phyloP scores from a whole-genome alignment of 1,140 invertebrate species.

The Orius laevigatus region DNA sequence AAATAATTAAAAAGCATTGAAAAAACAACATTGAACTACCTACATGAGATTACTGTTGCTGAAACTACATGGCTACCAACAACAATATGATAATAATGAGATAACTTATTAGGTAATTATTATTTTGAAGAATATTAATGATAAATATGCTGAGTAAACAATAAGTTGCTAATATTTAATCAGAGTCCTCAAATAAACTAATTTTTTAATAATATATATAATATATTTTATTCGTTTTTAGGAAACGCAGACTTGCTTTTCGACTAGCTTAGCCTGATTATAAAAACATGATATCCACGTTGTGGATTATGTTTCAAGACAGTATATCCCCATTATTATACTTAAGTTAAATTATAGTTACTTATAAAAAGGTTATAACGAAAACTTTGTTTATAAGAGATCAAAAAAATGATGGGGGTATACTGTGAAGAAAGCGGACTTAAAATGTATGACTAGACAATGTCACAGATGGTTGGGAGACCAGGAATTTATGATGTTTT shows the following conservation, averaged over 20 bases:
- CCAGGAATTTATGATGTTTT: constrained; percentile 58
- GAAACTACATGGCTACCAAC: constrained; percentile 17
- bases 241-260: constrained; percentile 23
- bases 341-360: constrained; percentile 5
- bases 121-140: constrained; percentile 19
- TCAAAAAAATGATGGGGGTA: no score
- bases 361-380: background rate
- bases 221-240: constrained; percentile 13
- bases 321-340: constrained; percentile 6
- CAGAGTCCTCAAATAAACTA: no score
- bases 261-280: constrained; percentile 20
- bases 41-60: constrained; percentile 18
- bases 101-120: constrained; percentile 18
- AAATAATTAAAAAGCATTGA: constrained; percentile 15
- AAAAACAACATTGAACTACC: constrained; percentile 20
- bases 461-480: constrained; percentile 10
- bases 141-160: constrained; percentile 18
- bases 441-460: constrained; percentile 17
- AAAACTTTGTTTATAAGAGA: no score
- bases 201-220: background rate
- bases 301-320: constrained; percentile 14
- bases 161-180: no score
- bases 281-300: constrained; percentile 4
- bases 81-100: no score
- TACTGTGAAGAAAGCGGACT: no score